Evolutionary conservation across 2,797 vertebrate genomes (phyloP), one percentile per base, ranked within the genome.

Genomic region (Mormyrus proboscirostris): DNA sequence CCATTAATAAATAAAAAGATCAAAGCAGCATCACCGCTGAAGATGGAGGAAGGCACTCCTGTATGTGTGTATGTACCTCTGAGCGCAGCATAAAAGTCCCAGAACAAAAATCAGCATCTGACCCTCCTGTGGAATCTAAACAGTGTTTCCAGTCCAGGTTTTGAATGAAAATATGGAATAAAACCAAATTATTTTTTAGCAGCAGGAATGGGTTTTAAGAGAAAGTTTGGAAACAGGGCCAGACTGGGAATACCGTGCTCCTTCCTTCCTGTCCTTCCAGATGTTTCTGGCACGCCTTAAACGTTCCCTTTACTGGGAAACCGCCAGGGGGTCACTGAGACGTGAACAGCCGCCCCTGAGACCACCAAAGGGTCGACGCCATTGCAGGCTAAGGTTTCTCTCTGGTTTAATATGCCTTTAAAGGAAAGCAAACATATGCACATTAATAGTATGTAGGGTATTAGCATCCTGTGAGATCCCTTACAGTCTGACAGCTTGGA

Each of bases 1-100:
- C 51, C 19, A 83, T 82, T 41, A 88, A 82, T 88, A 82, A 73
- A 76, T 88, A 51, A 88, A 49, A 33, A 38, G 2, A 83, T 44
- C 88, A 55, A 88, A 8, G 14, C 29, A 4, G 50, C n/a, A 12
- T 41, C 69, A 53, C 7, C n/a, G 25, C 33, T 57, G 5, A 16
- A 5, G 76, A 22, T n/a, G n/a, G 29, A 51, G 47, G 29, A 38
- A 57, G 19, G 4, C 47, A 41, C 3, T 57, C 69, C 4, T 41
- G n/a, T 33, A 33, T 33, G 29, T 33, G 1, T 33, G 29, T 41
- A 12, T 9, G 14, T 29, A 16, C 1, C 29, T 29, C 69, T 53
- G 2, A 79, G 12, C 9, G n/a, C 3, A 51, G 88, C 22, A 82
- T 19, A 9, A n/a, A 29, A 6, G 0, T 73, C 88, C 29, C 16